These are phyloP conservation scores for Centroberyx gerrardi DNA, from an alignment of 2,797 vertebrate species.

Conservation along the genomic window DNA sequence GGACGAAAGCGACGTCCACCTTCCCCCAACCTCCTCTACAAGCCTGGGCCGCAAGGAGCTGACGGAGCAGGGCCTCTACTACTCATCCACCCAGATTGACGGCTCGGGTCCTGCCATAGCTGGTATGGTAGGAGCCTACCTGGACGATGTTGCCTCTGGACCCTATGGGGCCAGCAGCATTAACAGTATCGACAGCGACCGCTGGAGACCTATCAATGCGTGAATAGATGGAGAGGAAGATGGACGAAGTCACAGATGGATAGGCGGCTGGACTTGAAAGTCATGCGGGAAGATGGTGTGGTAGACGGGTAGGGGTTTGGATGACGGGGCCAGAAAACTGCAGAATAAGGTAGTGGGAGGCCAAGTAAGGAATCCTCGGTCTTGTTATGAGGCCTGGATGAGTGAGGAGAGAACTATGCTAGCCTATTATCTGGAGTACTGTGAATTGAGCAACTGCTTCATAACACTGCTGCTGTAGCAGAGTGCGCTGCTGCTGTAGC, in stretches of 20 bases:
- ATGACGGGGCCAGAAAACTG: constrained; percentile 18
- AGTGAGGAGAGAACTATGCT: constrained; percentile 46
- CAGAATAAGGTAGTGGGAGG: constrained; percentile 38
- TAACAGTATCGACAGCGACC: constrained; percentile 94
- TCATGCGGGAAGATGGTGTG: constrained; percentile 20
- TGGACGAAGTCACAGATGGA: not conserved
- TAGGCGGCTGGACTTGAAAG: constrained; percentile 40
- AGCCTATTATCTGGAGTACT: constrained; percentile 46
- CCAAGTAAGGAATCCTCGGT: constrained; percentile 31
- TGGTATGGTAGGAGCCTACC: constrained; percentile 84
- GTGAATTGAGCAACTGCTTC: constrained; percentile 60
- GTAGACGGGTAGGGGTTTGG: constrained; percentile 13
- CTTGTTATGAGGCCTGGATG: constrained; percentile 42
- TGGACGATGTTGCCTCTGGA: constrained; percentile 94
- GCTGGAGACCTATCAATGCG: constrained; percentile 94
- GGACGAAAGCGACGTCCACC: constrained; percentile 94
- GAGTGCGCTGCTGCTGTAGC: constrained; percentile 64
- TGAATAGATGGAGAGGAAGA: constrained; percentile 66
- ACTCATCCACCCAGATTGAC: constrained; percentile 97
- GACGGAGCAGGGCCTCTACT: constrained; percentile 88
- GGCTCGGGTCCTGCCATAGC: constrained; percentile 77
- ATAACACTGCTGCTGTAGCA: constrained; percentile 58
- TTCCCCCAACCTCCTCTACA: constrained; percentile 90
- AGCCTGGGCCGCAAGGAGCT: constrained; percentile 90
- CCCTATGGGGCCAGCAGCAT: constrained; percentile 91